Base-by-base conservation (phyloP, 2,888 invertebrate genomes). In the Drosophila testacea region DNA sequence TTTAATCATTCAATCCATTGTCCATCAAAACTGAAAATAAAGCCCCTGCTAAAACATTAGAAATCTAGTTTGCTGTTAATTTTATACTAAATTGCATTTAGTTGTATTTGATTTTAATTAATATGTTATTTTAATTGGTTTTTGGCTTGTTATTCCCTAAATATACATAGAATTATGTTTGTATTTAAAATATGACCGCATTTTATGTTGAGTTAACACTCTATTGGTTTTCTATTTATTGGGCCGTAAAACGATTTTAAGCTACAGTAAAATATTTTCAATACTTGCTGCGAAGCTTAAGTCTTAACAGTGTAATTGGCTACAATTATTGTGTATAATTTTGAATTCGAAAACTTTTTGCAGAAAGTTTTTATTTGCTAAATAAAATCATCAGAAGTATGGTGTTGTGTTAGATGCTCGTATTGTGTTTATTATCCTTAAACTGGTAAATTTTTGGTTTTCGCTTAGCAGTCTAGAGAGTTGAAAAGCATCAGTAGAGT, bases 251-350 rank as follows among this genome's bases (percentile, higher is more conserved):
- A 79, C 73, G 59, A 79, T 75, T 81, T 79, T 78, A 81, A 79
- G 83, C 87, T 87, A 88, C 84, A 88, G 81, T 89, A 88, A 90
- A 90, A 90, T 83, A 86, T 84, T 87, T 83, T 72, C 52, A 81
- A 79, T 81, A 75, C 75, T 76, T 73, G 80, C 83, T 76, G 80
- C 74, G 69, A 85, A 81, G 88, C 86, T 81, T 79, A 71, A 85
- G 82, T 85, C 89, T 89, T 82, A 87, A 70, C 69, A 77, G 75
- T 81, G 71, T 69, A 77, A 75, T 73, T 61, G 60, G 70, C 79
- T 88, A 87, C 64, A 78, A 73, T 73, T 73, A 77, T 70, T 54
- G 77, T 84, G 83, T 88, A 88, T 83, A 81, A 73, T 79, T 81
- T 79, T 52, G 61, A 74, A 69, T 74, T 77, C 64, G 61, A 77